phyloP scores from a whole-genome alignment of 2,113 vertebrate genomes.

The Rostratula benghalensis region DNA sequence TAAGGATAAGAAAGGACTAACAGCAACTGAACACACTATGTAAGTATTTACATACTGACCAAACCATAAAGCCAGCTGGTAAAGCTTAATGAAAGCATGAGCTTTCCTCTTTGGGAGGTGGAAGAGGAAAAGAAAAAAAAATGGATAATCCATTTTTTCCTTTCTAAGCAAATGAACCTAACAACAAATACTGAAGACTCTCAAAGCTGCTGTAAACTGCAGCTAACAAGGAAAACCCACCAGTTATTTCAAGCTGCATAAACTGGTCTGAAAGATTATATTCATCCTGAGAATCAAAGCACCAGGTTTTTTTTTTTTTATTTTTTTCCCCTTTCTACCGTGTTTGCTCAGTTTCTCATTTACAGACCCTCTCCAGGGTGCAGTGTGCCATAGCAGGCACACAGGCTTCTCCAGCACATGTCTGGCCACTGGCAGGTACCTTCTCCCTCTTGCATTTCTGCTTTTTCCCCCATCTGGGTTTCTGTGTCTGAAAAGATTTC shows the following conservation, averaged over 20 bases:
- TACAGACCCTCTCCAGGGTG: background rate
- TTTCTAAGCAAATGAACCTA: constrained; percentile 5
- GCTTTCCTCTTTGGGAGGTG: constrained; percentile 7
- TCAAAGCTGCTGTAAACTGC: background rate
- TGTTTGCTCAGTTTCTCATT: background rate
- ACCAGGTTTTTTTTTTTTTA: background rate
- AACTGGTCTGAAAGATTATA: background rate
- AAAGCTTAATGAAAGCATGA: constrained; percentile 39
- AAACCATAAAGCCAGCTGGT: background rate
- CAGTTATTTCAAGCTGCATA: background rate
- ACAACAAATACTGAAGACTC: background rate
- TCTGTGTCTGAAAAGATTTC: background rate
- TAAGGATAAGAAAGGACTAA: background rate
- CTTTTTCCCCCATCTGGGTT: background rate
- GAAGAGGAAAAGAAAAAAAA: background rate
- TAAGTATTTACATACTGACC: constrained; percentile 10
- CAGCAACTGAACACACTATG: background rate
- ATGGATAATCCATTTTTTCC: background rate
- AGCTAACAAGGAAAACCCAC: background rate
- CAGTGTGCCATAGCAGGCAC: background rate
- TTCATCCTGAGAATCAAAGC: background rate
- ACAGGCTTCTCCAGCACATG: background rate
- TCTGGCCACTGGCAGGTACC: background rate
- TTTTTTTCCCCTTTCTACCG: background rate
- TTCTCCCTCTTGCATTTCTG: background rate